These are phyloP conservation scores for Salarias fasciatus DNA, from an alignment of 2,797 vertebrate genomes.

Conservation along the genomic window DNA sequence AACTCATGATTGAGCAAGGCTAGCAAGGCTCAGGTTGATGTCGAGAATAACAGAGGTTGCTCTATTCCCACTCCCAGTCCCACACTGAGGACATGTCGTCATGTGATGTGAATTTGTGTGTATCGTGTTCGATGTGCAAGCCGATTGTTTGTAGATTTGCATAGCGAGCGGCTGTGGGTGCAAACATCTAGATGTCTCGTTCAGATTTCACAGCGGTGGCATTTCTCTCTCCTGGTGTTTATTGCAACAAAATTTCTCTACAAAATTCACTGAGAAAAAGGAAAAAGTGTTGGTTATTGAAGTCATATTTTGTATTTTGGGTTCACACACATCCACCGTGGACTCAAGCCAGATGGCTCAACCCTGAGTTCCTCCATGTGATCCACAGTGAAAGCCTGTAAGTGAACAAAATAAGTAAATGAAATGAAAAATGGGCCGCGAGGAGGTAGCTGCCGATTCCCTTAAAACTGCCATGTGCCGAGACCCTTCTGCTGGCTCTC, in stretches of 20 bases:
- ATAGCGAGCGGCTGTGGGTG: conserved; percentile 33
- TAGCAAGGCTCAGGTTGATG: conserved; percentile 29
- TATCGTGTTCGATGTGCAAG: too few relatives aligned
- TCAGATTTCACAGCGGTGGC: conserved; percentile 33
- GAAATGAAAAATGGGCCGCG: conserved; percentile 47
- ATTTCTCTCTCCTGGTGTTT: conserved; percentile 6
- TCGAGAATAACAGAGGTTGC: conserved; percentile 42
- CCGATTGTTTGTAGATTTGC: conserved; percentile 29
- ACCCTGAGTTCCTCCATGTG: conserved; percentile 41
- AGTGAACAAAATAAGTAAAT: conserved; percentile 41
- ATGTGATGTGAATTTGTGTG: too few relatives aligned
- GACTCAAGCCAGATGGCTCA: conserved; percentile 60
- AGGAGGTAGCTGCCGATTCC: conserved; percentile 37
- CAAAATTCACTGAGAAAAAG: conserved; percentile 8
- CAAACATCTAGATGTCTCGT: conserved; percentile 33
- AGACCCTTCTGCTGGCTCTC: conserved; percentile 46
- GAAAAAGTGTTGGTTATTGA: conserved; percentile 54
- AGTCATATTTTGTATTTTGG: conserved; percentile 45
- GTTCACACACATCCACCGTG: conserved; percentile 40
- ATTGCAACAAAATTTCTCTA: too few relatives aligned
- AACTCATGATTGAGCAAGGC: conserved; percentile 23
- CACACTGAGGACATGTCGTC: conserved; percentile 17
- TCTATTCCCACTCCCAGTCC: conserved; percentile 36
- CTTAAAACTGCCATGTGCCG: conserved; percentile 37
- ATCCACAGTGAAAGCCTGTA: conserved; percentile 42